Conservation (phyloP, 2,797 vertebrate genomes). For the Zonotrichia albicollis region DNA sequence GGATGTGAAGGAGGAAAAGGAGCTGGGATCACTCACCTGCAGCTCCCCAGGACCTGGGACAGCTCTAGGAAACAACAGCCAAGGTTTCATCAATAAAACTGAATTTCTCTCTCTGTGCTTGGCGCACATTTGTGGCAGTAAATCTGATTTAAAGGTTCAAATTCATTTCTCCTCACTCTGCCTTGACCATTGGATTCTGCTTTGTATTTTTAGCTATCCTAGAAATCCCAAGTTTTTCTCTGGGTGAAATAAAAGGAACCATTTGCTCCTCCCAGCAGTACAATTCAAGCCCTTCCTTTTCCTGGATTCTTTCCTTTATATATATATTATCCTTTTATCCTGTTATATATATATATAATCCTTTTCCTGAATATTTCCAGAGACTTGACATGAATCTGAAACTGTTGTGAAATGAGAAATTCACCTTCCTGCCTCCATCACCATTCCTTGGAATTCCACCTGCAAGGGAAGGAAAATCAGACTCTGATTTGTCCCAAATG, state of each 20-base stretch:
- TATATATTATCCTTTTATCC: too few relatives aligned
- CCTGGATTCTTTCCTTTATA: not conserved
- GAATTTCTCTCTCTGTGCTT: not conserved
- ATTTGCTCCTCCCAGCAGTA: not conserved
- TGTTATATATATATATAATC: too few relatives aligned
- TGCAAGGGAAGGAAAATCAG: not conserved
- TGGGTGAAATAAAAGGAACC: not conserved
- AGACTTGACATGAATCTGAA: not conserved
- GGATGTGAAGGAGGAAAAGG: not conserved
- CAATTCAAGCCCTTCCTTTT: not conserved
- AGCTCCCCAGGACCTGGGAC: not conserved
- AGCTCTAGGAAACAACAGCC: not conserved
- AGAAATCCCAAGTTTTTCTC: not conserved
- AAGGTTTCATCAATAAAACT: not conserved
- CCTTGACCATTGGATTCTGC: not conserved
- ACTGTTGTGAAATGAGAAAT: not conserved
- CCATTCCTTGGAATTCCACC: not conserved
- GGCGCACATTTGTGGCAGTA: not conserved
- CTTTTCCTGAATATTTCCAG: not conserved
- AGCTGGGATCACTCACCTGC: not conserved
- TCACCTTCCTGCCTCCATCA: not conserved
- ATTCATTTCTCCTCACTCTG: not conserved
- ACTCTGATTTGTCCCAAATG: not conserved
- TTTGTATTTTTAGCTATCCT: not conserved
- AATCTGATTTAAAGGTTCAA: not conserved